Base-by-base conservation (phyloP, 2,888 invertebrate species). In the Lymantria dispar region DNA sequence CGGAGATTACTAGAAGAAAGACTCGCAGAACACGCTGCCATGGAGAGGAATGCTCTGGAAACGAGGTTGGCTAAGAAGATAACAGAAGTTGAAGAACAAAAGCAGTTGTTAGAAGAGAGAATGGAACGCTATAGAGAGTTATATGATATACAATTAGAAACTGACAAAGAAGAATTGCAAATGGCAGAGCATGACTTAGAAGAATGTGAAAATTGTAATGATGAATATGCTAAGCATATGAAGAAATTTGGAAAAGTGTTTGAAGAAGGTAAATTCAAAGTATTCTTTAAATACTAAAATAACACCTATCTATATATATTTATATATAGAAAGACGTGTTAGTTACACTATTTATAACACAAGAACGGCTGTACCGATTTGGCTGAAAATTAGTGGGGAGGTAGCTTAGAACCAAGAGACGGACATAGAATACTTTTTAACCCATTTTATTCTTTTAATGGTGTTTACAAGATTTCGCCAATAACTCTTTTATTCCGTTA, bases 171-270 rank as follows among this genome's bases (percentile, higher is more conserved):
- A 11, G 83, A 86, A 11, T 56, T 70, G n/a, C 74, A 81, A 33
- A 67, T 70, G 30, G 80, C 76, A 0, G 77, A 75, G 0, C 65
- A 67, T 3, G 72, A 87, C 5, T 59, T 84, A 9, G 71, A 71
- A 5, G 77, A 80, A 38, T 65, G 73, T 31, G 72, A 76, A 37
- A 74, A 65, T 0, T 83, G 77, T 40, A 65, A 63, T 0, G 59
- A 75, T 0, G 60, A 73, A 12, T 78, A 77, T 45, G 55, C 66
- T 7, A 62, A 68, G 8, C 72, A 80, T 43, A 57, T 88, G 10
- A 72, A 73, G 7, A 70, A 72, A 13, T 92, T 83, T 60, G 72
- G 65, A 8, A 73, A 81, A n/a, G 77, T 87, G 38, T 78, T 92
- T 36, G 76, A 80, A 0, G 75, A 81, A 48, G 92, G 93, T 86